Evolutionary conservation across 1,140 invertebrate genomes (phyloP), one percentile per base, ranked within the genome.

Genomic region (Trachymyrmex septentrionalis): DNA sequence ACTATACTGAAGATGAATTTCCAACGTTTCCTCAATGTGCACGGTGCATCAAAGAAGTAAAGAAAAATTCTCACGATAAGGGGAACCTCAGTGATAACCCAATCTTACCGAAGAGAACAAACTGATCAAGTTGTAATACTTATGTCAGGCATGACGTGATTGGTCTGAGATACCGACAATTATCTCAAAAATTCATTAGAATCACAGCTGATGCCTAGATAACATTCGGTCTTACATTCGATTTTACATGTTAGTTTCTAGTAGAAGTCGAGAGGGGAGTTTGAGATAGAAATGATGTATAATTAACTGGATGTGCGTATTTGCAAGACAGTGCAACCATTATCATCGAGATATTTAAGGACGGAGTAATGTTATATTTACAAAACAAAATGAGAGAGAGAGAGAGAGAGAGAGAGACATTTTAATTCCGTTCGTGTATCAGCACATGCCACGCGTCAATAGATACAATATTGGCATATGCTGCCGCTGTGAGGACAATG

Each of bases 71-170:
- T 57, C 67, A 59, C 16, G 87, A 92, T 89, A 91, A 87, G 71
- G 38, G 34, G 84, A 92, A 87, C 88, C 86, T 85, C 44, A 1
- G 59, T 24, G 87, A 92, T 91, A 92, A 92, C 91, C 87, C 66
- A 88, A 16, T 73, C 7, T 19, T 30, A 88, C 7, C 24, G 69
- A 69, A 27, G 19, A 76, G 48, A 71, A 34, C 53, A 44, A 57
- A 87, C 24, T 3, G 53, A 48, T 82, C 71, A 57, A 57, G 76
- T 21, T 50, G 6, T 27, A 48, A 2, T 6, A 34, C n/a, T 30
- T 16, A 14, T 19, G 9, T 34, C 48, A 59, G 27, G 14, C 14
- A 57, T 75, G 50, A 16, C 55, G 12, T 69, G 53, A 78, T 69
- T 64, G 57, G 59, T 24, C 27, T 19, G 9, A 72, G 38, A 38